phyloP scores from a whole-genome alignment of 2,888 invertebrate genomes.

The Beris chalybata region DNA sequence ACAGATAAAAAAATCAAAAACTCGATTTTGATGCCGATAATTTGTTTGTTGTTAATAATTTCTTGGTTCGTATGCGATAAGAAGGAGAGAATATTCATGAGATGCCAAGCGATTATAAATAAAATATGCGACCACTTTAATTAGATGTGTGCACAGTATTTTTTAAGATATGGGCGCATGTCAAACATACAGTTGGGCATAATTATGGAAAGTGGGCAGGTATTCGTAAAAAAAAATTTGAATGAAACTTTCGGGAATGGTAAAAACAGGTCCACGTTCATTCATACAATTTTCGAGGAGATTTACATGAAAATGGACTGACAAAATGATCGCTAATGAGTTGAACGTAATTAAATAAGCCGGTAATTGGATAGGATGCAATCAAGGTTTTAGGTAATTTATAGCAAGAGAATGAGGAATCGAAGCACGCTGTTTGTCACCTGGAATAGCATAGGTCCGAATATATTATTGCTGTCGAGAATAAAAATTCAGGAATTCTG shows the following conservation, averaged over 20 bases:
- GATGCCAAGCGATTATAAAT: constrained; percentile 11
- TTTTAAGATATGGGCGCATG: not conserved
- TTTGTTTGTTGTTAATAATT: constrained; percentile 32
- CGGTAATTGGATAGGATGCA: constrained; percentile 18
- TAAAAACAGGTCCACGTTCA: not conserved
- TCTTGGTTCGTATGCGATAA: not conserved
- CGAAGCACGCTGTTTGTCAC: too few species aligned
- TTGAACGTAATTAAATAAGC: constrained; percentile 24
- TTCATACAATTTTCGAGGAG: constrained; percentile 10
- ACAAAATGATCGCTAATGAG: constrained; percentile 15
- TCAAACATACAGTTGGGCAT: not conserved
- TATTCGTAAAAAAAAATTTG: not conserved
- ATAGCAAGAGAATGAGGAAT: too few species aligned
- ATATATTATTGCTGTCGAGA: too few species aligned
- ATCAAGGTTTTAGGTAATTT: too few species aligned
- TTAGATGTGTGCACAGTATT: constrained; percentile 1
- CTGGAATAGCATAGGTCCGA: too few species aligned
- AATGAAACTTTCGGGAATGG: constrained; percentile 10
- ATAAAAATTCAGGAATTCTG: too few species aligned
- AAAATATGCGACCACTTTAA: constrained; percentile 5
- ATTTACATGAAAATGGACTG: constrained; percentile 22
- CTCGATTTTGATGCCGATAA: constrained; percentile 16
- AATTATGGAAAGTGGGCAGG: constrained; percentile 19
- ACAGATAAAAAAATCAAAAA: constrained; percentile 2
- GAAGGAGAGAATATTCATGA: constrained; percentile 25